Base-by-base conservation (phyloP, 1,140 invertebrate species). In the Hesperophylax magnus region DNA sequence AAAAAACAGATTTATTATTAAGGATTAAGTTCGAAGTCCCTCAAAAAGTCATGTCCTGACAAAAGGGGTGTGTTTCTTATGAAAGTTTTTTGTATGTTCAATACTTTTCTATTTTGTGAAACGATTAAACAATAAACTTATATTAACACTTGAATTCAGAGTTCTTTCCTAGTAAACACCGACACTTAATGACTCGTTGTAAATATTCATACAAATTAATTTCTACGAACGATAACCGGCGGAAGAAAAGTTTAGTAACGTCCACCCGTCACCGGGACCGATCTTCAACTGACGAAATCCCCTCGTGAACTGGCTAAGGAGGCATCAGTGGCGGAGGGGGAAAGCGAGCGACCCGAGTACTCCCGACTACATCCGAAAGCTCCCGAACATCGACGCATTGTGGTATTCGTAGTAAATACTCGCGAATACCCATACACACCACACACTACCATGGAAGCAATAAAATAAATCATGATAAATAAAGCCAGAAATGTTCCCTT, bases 261-360 rank as follows among this genome's bases (percentile, higher is more conserved):
- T 77, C 79, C 74, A 52, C n/a, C 79, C 63, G 53, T 27, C 18
- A 65, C 63, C 61, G 63, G 60, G 79, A 79, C 67, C 78, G 74
- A 79, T 77, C 81, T 78, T 76, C 81, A 78, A 82, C 81, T 82
- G 81, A 77, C 71, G 31, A 78, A 52, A 75, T 72, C 78, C 65
- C 63, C 58, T 52, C 31, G 78, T 74, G 75, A 82, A 82, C 77
- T 79, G 77, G 67, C 75, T 54, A 79, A 61, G 54, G 54, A 63
- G 54, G 77, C 52, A 77, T 52, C 71, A n/a, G 47, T 15, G 58
- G 72, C 56, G 58, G 81, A 52, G 77, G 63, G 74, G 81, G 53
- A 72, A 60, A 58, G 69, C 27, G 60, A 52, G 61, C 31, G 54
- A 34, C 22, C 34, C 81, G 81, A 79, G 47, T 18, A 60, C n/a